Evolutionary conservation across 92 coral and sea anemone species (phyloP), one percentile per base, ranked within the genome.

Genomic region (Porites evermanni): DNA sequence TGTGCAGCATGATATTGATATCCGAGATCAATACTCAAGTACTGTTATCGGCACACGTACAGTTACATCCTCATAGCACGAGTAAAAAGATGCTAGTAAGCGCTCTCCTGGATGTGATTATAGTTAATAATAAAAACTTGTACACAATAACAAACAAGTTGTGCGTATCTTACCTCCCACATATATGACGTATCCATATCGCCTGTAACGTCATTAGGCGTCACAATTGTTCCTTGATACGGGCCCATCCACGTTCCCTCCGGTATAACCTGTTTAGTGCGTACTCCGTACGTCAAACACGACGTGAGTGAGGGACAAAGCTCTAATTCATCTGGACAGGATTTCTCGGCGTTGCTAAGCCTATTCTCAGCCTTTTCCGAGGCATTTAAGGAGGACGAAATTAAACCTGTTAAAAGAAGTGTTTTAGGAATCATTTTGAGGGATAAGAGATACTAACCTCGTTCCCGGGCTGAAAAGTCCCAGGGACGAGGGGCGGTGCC

Each of bases 211-310:
- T 97, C 98, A 38, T 90, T 89, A 21, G 95, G 91, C 53, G 85
- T 82, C 24, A 93, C 91, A 72, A 95, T 79, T 51, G 87, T 92
- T 44, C 99, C 99, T 82, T 97, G 98, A 85, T 97, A 97, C 59
- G 99, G 99, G 3, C 99, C 99, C 72, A 97, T 95, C 99, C 99
- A 97, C 12, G 99, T 97, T 20, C 99, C 99, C 16, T 89, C 91
- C 2, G 99, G 99, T 73, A 97, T 95, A 53, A 87, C 82, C 87
- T 93, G 95, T 87, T 93, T 97, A 63, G 99, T 98, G 85, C 95
- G 96, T 26, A 97, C 94, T 5, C 99, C 99, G 67, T 87, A 87
- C 3, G 67, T 85, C 68, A 86, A 89, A 8, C 96, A 92, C 17
- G 95, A 96, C 24, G 94, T 93, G 63, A 89, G 80, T 1, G 99